phyloP scores from a whole-genome alignment of 2,113 vertebrate species.

The Machaerirhynchus nigripectus region DNA sequence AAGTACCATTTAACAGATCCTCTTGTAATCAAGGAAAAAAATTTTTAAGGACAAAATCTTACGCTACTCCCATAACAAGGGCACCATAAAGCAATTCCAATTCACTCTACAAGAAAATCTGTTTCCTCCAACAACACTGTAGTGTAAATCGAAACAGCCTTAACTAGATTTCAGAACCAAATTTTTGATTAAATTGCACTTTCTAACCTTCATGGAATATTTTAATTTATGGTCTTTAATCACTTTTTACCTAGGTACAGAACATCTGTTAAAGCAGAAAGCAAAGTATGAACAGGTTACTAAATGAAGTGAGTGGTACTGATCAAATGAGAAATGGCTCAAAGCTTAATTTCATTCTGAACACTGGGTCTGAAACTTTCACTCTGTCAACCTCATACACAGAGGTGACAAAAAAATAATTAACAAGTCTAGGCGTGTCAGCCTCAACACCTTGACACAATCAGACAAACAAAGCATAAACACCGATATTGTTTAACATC shows the following conservation, averaged over 20 bases:
- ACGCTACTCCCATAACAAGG: not conserved
- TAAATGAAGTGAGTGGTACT: not conserved
- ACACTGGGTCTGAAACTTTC: not conserved
- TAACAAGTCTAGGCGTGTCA: not conserved
- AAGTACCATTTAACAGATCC: not conserved
- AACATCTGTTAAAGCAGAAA: not conserved
- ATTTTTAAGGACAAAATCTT: not conserved
- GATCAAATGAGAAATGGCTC: not conserved
- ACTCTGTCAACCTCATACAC: not conserved
- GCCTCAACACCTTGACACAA: accelerated
- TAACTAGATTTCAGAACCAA: not conserved
- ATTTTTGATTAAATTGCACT: not conserved
- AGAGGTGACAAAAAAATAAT: not conserved
- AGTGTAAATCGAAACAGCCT: not conserved
- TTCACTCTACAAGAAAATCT: not conserved
- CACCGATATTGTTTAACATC: not conserved
- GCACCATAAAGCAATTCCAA: not conserved
- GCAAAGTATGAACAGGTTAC: not conserved
- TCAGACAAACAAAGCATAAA: not conserved
- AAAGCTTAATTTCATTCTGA: not conserved
- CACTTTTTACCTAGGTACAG: not conserved
- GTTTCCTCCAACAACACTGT: not conserved
- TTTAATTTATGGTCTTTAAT: not conserved
- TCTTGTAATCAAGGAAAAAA: not conserved
- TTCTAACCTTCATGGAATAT: not conserved